These are phyloP conservation scores for Upupa epops DNA, from an alignment of 2,113 vertebrate species.

Conservation along the genomic window DNA sequence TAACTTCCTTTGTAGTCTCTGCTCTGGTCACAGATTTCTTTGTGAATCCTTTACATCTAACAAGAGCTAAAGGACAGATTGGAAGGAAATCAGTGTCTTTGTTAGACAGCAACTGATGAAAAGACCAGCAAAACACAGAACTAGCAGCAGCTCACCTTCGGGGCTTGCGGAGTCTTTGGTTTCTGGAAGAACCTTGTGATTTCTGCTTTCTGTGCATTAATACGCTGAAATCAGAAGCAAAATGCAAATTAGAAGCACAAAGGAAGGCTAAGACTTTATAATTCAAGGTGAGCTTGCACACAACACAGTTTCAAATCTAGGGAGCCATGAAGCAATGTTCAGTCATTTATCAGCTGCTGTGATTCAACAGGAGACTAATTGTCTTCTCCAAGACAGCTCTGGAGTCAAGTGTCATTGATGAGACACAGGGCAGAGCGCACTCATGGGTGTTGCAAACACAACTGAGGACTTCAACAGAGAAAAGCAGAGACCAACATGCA, in stretches of 20 bases:
- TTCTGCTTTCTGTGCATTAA: conserved; percentile 93
- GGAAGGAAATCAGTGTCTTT: background rate
- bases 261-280: background rate
- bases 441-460: background rate
- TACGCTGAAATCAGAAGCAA: conserved; percentile 75
- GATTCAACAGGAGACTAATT: background rate
- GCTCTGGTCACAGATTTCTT: background rate
- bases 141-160: conserved; percentile 81
- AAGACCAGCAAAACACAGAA: background rate
- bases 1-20: background rate
- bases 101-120: background rate
- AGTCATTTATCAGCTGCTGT: background rate
- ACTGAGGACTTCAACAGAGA: background rate
- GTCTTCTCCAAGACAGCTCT: background rate
- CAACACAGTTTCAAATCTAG: background rate
- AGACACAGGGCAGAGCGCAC: background rate
- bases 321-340: background rate
- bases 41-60: background rate
- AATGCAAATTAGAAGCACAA: background rate
- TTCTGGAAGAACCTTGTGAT: conserved; percentile 97
- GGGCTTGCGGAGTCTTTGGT: conserved; percentile 88
- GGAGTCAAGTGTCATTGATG: background rate
- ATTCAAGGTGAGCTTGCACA: background rate
- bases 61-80: background rate
- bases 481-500: background rate